Conservation (phyloP, 2,888 invertebrate genomes). For the Conus canariensis region DNA sequence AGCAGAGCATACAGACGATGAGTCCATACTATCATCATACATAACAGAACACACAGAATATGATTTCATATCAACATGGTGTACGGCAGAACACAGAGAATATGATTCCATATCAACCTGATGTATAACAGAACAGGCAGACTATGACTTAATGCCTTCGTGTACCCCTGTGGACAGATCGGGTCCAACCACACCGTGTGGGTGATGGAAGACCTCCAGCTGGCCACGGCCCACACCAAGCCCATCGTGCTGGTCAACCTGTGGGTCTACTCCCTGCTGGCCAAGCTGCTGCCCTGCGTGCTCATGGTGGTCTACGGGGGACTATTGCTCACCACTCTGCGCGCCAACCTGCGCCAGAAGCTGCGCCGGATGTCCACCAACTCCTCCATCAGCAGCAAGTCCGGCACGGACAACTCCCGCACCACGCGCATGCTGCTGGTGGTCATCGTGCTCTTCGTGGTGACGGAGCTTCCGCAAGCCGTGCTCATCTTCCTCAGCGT, state of each 20-base stretch:
- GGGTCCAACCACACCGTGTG: constrained; percentile 50
- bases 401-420: constrained; percentile 81
- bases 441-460: constrained; percentile 89
- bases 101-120: too few relatives aligned
- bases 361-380: constrained; percentile 28
- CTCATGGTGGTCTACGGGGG: constrained; percentile 86
- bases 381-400: background rate
- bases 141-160: too few relatives aligned
- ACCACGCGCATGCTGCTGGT: constrained; percentile 94
- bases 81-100: too few relatives aligned
- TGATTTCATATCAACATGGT: too few relatives aligned
- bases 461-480: constrained; percentile 93
- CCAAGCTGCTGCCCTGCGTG: constrained; percentile 94
- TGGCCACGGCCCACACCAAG: constrained; percentile 59
- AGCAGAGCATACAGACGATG: too few relatives aligned
- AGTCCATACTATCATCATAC: too few relatives aligned
- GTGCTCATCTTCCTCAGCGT: constrained; percentile 86
- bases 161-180: background rate
- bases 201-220: constrained; percentile 59
- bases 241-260: constrained; percentile 83
- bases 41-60: too few relatives aligned
- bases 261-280: constrained; percentile 94
- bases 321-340: constrained; percentile 72
- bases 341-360: constrained; percentile 54
- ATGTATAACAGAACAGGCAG: too few relatives aligned